Base-by-base conservation (phyloP, 2,888 invertebrate species). In the Hirtodrosophila histrioides region DNA sequence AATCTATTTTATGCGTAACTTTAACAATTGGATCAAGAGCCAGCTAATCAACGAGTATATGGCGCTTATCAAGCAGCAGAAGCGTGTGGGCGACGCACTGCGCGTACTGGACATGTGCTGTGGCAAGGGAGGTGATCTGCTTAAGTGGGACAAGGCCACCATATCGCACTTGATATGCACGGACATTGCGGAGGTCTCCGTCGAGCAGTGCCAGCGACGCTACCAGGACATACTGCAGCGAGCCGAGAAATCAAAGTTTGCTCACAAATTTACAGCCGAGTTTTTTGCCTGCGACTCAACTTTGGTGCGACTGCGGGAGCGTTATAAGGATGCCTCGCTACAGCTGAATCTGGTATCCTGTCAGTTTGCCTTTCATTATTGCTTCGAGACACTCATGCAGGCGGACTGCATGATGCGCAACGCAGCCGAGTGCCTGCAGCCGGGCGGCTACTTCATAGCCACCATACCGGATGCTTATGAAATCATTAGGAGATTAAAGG, bases 21-120 rank as follows among this genome's bases (percentile, higher is more conserved):
- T 99, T 90, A 99, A 99, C 91, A 99, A 99, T 91, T 99, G 99
- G 99, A 95, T 98, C 10, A 99, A 99, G 92, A 97, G 97, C 91
- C 96, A 97, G 93, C 93, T 98, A 0, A 99, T 99, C 83, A 95
- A 96, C 93, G 94, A 96, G 92, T 95, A 95, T 91, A 92, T 94
- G 84, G 94, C 92, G 70, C 95, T 94, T 91, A 93, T 94, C 44
- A 94, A 94, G 86, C 93, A 93, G 74, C 92, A 88, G 3, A 95
- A 94, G 83, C 94, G 94, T 69, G 93, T 94, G 71, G 95, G 95
- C n/a, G 93, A 93, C 54, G 93, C 94, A 0, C 82, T 96, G 31
- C 93, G 94, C 62, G 97, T 98, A 0, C 92, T 99, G 53, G 99
- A 99, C 91, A 95, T 99, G 93, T 98, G 98, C 83, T 98, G 98